A percentile compares a stretch with the other conserved stretches of the same genome.
phyloP scores from a whole-genome alignment of 1,140 invertebrate genomes.

The Octopus bimaculoides region DNA sequence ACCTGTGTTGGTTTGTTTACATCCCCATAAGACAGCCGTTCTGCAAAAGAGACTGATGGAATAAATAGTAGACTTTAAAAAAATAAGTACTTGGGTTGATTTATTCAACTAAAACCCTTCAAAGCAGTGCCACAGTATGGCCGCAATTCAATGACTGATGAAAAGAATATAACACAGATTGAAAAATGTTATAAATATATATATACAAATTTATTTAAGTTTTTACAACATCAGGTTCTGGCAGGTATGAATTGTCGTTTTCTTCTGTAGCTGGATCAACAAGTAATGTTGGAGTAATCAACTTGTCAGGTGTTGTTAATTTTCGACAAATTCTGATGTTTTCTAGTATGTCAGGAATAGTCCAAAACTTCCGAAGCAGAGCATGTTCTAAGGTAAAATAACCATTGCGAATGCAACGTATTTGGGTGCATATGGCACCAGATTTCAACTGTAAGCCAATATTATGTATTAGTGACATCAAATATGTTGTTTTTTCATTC shows the following conservation, averaged over 20 bases:
- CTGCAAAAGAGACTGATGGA: too few species aligned
- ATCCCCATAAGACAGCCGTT: too few species aligned
- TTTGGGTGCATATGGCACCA: constrained; percentile 74
- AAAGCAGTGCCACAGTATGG: too few species aligned
- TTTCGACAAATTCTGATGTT: constrained; percentile 63
- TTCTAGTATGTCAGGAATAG: constrained; percentile 74
- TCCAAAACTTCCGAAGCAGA: constrained; percentile 81
- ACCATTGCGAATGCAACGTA: constrained; percentile 80
- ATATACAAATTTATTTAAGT: too few species aligned
- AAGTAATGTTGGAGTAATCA: constrained; percentile 13
- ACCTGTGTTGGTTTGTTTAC: too few species aligned
- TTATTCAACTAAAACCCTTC: too few species aligned
- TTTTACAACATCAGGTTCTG: too few species aligned
- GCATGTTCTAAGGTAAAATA: constrained; percentile 76
- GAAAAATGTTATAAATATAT: too few species aligned
- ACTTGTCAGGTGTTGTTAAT: constrained; percentile 30
- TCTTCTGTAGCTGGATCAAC: neutral
- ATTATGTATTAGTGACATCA: constrained; percentile 74
- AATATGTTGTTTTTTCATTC: constrained; percentile 76
- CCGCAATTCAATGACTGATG: too few species aligned
- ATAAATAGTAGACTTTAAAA: too few species aligned
- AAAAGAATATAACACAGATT: too few species aligned
- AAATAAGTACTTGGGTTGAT: too few species aligned
- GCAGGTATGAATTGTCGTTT: neutral
- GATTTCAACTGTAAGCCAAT: constrained; percentile 76